phyloP scores from a whole-genome alignment of 2,888 invertebrate species.

The Drosophila kuntzei region DNA sequence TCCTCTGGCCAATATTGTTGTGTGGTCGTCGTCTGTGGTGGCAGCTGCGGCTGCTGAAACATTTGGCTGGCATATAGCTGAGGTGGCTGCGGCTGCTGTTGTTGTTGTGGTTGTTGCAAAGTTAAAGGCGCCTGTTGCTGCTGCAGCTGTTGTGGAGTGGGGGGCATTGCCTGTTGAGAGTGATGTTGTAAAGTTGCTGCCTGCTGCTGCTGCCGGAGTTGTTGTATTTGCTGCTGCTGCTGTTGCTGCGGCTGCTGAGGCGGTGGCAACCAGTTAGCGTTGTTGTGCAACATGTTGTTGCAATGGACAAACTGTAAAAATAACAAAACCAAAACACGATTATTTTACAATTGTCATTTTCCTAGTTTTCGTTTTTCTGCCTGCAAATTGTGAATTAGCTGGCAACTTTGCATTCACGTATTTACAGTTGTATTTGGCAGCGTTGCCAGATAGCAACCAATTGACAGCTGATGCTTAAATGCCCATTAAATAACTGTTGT shows the following conservation, averaged over 20 bases:
- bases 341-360: slow-evolving; percentile 1
- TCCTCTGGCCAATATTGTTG: slow-evolving; percentile 53
- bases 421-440: not conserved
- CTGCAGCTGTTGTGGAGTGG: slow-evolving; percentile 31
- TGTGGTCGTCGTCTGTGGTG: slow-evolving; percentile 28
- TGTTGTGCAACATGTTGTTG: slow-evolving; percentile 76
- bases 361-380: not conserved
- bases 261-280: slow-evolving; percentile 73
- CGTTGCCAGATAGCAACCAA: slow-evolving; percentile 12
- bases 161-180: slow-evolving; percentile 4
- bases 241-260: slow-evolving; percentile 64
- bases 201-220: slow-evolving; percentile 32
- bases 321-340: not conserved
- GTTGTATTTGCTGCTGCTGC: slow-evolving; percentile 32
- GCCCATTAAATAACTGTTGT: slow-evolving; percentile 14
- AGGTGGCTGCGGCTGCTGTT: slow-evolving; percentile 23
- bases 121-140: slow-evolving; percentile 44
- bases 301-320: slow-evolving; percentile 44
- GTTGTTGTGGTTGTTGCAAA: slow-evolving; percentile 40
- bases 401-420: not conserved
- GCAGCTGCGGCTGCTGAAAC: slow-evolving; percentile 55
- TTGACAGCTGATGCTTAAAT: slow-evolving; percentile 30
- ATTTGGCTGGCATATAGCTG: slow-evolving; percentile 63
- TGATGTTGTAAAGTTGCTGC: slow-evolving; percentile 47
- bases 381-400: too few species aligned